Conservation (phyloP, 2,113 vertebrate species). For the Urocitellus parryii region DNA sequence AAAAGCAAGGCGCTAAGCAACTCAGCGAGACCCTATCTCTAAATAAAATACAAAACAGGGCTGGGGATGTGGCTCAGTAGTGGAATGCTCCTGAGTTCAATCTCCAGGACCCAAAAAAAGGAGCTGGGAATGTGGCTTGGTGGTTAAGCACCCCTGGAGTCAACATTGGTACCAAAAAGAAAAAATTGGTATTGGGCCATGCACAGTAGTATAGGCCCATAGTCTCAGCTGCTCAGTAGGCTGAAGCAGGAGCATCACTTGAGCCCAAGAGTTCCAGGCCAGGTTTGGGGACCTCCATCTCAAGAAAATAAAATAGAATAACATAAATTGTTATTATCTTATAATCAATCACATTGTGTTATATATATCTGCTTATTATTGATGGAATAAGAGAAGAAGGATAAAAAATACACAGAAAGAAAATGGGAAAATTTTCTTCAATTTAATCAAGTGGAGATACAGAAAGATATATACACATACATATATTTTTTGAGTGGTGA, state of each 20-base stretch:
- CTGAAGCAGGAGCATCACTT: not conserved
- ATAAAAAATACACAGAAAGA: not conserved
- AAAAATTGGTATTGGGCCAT: not conserved
- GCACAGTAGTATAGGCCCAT: not conserved
- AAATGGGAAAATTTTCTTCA: not conserved
- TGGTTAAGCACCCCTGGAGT: too few relatives aligned
- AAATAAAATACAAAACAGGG: too few relatives aligned
- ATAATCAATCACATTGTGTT: not conserved
- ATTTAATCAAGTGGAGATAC: not conserved
- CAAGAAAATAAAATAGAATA: not conserved
- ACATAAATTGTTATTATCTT: not conserved
- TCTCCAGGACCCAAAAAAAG: too few relatives aligned
- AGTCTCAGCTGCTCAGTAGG: too few relatives aligned
- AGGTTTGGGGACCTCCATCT: not conserved
- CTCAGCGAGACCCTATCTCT: too few relatives aligned
- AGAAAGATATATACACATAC: not conserved
- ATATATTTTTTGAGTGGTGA: not conserved
- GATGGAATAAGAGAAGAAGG: slow-evolving; percentile 23
- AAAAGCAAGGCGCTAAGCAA: too few relatives aligned
- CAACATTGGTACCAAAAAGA: too few relatives aligned
- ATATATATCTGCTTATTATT: not conserved
- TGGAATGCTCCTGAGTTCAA: too few relatives aligned
- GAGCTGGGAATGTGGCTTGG: too few relatives aligned
- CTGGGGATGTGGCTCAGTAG: too few relatives aligned
- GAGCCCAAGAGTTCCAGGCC: not conserved